phyloP scores from a whole-genome alignment of 2,888 invertebrate genomes.

The Theretra japonica region DNA sequence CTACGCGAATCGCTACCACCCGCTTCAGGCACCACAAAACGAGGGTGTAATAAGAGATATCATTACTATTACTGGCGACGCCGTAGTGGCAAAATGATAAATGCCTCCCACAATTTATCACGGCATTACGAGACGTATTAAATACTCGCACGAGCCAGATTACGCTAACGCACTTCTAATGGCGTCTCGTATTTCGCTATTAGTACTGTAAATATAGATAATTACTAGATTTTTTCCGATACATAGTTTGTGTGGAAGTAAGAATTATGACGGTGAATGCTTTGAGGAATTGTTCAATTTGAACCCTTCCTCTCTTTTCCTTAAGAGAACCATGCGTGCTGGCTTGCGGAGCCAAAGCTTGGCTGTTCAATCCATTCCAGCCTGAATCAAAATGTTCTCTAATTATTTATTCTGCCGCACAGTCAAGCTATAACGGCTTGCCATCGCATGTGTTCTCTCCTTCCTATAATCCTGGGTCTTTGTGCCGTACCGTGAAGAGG shows the following conservation, averaged over 20 bases:
- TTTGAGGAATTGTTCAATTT: too few relatives aligned
- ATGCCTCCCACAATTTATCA: constrained; percentile 20
- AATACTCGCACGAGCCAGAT: not conserved
- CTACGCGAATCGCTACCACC: not conserved
- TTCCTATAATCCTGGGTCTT: too few relatives aligned
- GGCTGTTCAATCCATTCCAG: too few relatives aligned
- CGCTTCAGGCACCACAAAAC: not conserved
- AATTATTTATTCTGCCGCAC: too few relatives aligned
- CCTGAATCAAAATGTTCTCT: too few relatives aligned
- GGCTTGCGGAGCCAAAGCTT: too few relatives aligned
- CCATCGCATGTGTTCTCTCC: too few relatives aligned
- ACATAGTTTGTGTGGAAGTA: not conserved
- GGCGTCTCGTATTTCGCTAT: not conserved
- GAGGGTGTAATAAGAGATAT: constrained; percentile 27
- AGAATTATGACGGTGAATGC: too few relatives aligned
- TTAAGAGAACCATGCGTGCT: too few relatives aligned
- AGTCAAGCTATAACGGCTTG: too few relatives aligned
- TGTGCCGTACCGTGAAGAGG: too few relatives aligned
- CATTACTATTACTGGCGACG: constrained; percentile 4
- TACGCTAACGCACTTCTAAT: not conserved
- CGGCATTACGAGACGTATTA: not conserved
- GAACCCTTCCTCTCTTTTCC: too few relatives aligned
- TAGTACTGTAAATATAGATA: not conserved
- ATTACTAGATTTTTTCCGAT: not conserved
- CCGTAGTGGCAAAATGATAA: constrained; percentile 16